These are phyloP conservation scores for Trinorchestia longiramus DNA, from an alignment of 1,140 invertebrate species.

Conservation along the genomic window DNA sequence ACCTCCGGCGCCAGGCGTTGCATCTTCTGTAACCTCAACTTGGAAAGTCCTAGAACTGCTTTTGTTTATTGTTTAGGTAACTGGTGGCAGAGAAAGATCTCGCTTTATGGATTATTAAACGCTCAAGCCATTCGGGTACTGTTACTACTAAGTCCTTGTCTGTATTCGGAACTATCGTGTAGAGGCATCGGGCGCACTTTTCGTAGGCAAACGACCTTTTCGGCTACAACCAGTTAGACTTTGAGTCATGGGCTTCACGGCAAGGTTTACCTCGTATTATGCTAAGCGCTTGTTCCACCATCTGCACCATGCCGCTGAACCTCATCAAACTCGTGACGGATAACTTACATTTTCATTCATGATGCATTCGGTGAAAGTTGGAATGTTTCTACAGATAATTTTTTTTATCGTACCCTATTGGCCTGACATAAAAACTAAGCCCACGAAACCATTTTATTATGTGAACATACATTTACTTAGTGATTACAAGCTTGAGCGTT, in stretches of 20 bases:
- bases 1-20: slow-evolving; percentile 1
- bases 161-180: not conserved
- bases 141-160: not conserved
- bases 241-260: not conserved
- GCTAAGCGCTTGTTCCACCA: slow-evolving; percentile 12
- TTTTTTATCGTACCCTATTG: not conserved
- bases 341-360: not conserved
- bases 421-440: not conserved
- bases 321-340: not conserved
- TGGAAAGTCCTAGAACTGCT: not conserved
- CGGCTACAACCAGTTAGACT: not conserved
- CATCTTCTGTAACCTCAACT: not conserved
- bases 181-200: slow-evolving; percentile 1
- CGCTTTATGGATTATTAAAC: not conserved
- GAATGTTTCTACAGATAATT: not conserved
- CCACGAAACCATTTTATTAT: not conserved
- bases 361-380: not conserved
- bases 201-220: slow-evolving; percentile 30
- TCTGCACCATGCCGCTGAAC: not conserved
- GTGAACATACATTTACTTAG: not conserved
- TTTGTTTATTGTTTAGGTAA: slow-evolving; percentile 15
- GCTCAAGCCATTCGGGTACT: not conserved
- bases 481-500: not conserved
- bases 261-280: slow-evolving; percentile 12
- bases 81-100: not conserved